These are phyloP conservation scores for Rafetus swinhoei DNA, from an alignment of 2,113 vertebrate genomes.

Conservation along the genomic window DNA sequence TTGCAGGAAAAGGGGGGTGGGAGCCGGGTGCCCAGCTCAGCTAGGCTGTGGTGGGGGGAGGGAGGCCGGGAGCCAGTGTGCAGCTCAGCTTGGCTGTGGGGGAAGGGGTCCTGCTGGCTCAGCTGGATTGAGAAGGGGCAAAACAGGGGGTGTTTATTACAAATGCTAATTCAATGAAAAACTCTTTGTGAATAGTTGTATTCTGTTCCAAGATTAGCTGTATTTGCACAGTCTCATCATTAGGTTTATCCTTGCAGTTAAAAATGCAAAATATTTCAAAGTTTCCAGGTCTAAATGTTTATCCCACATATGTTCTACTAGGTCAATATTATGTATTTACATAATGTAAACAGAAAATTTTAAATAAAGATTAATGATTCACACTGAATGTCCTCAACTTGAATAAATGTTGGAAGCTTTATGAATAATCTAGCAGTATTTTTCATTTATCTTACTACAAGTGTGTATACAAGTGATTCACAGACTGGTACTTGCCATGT, in stretches of 20 bases:
- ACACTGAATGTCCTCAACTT: neutral
- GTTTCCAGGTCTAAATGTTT: neutral
- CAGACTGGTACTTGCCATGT: neutral
- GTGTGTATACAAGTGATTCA: neutral
- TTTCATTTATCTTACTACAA: neutral
- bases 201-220: neutral
- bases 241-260: neutral
- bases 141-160: neutral
- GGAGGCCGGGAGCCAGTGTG: too few relatives aligned
- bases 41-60: too few relatives aligned
- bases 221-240: accelerated
- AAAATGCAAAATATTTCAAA: too few relatives aligned
- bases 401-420: neutral
- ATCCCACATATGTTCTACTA: neutral
- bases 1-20: too few relatives aligned
- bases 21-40: too few relatives aligned
- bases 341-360: neutral
- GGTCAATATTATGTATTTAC: neutral
- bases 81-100: too few relatives aligned
- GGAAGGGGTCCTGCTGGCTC: too few relatives aligned
- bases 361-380: neutral
- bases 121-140: too few relatives aligned
- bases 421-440: neutral
- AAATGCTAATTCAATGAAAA: accelerated
- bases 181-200: neutral